Base-by-base conservation (phyloP, 2,888 invertebrate genomes). In the Andricus quercusramuli region DNA sequence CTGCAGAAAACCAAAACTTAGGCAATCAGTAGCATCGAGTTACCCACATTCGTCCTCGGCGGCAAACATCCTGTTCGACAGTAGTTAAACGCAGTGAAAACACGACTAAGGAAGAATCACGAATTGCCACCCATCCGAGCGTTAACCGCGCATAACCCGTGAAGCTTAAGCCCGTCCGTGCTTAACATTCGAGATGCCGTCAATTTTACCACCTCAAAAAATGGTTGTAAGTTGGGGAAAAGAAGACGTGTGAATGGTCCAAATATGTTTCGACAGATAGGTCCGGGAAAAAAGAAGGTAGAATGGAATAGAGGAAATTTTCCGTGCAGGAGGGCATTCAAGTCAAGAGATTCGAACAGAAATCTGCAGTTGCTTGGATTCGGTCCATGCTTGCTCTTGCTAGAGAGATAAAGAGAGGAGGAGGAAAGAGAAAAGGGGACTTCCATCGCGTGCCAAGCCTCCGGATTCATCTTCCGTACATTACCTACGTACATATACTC, bases 331-430 rank as follows among this genome's bases (percentile, higher is more conserved):
- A 32, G 65, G 74, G 77, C 79, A 79, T 59, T 80, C 65, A 82
- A 84, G 84, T 82, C 85, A 85, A 87, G 83, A 87, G 82, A 87
- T 82, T 84, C 85, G 81, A 84, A 78, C 84, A 87, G 85, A 89
- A 90, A 90, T 90, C 90, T 70, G 68, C 68, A 90, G 89, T 87
- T 84, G 88, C 85, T 89, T 89, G 90, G 90, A 89, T 87, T 82
- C 22, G 83, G 88, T 89, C 90, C 90, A 89, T 90, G 86, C 83
- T 80, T 81, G 78, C 67, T 80, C 78, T 29, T 17, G 68, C 29
- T 47, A 47, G 25, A 47, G 25, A 70, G 44, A 47, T 8, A 68
- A 17, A 25, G 17, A 68, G 47, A 4, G 68, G 11, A 47, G 44
- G 15, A 47, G 37, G 20, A 13, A 66, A 9, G 66, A 37, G 66